These are phyloP conservation scores for Gasteruption jaculator DNA, from an alignment of 2,888 invertebrate species.

Conservation along the genomic window DNA sequence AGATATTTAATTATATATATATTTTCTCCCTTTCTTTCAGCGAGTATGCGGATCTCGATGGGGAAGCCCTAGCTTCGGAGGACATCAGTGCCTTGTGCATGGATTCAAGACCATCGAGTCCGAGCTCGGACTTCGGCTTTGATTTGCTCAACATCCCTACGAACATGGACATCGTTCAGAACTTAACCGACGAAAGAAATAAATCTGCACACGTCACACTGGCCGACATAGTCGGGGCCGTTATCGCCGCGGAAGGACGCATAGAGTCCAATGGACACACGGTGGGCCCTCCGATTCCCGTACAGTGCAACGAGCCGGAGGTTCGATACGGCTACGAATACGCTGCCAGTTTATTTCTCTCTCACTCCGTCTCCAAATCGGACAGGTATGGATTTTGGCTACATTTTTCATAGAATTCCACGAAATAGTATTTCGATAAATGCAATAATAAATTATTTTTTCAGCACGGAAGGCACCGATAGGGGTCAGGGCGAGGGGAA, in stretches of 20 bases:
- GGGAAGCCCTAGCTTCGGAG: no score
- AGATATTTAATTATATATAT: no score
- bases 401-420: no score
- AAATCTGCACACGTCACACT: conserved; percentile 36
- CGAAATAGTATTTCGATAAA: no score
- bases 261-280: conserved; percentile 22
- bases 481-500: conserved; percentile 23
- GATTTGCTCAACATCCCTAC: conserved; percentile 29
- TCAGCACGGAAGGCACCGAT: no score
- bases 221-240: conserved; percentile 33
- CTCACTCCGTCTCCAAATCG: no score
- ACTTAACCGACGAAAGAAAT: conserved; percentile 37
- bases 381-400: no score
- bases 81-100: no score
- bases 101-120: conserved; percentile 28
- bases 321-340: conserved; percentile 26
- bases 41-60: no score
- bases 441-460: no score
- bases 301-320: conserved; percentile 24
- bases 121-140: conserved; percentile 25
- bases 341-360: no score
- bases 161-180: conserved; percentile 33
- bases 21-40: no score
- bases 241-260: conserved; percentile 26
- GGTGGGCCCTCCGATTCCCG: conserved; percentile 19